Evolutionary conservation across 2,888 invertebrate species (phyloP).

Genomic region (Amblyteles armatorius): DNA sequence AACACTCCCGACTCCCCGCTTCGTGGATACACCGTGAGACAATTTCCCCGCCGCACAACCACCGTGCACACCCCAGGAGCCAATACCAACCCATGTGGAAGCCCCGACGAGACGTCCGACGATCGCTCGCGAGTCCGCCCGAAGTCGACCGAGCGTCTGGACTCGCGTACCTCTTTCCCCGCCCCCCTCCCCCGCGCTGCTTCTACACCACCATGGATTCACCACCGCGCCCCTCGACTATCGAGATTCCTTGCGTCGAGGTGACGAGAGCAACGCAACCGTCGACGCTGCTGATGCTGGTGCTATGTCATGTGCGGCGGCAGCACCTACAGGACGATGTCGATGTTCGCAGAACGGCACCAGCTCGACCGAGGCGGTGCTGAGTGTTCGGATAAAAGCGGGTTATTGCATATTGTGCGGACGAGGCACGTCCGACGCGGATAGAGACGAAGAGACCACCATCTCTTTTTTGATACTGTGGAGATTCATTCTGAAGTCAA

Average conservation of each 20-base stretch:
- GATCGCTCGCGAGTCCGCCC: constrained; percentile 80
- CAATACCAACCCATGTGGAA: constrained; percentile 84
- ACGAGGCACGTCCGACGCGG: background rate
- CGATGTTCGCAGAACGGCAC: constrained; percentile 67
- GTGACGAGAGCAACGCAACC: constrained; percentile 50
- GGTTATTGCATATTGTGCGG: background rate
- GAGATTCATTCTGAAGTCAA: too few species aligned
- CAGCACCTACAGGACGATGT: constrained; percentile 78
- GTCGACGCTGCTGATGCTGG: constrained; percentile 43
- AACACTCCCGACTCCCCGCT: constrained; percentile 61
- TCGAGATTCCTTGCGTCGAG: constrained; percentile 39
- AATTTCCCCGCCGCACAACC: constrained; percentile 79
- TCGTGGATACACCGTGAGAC: constrained; percentile 70
- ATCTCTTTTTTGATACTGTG: too few species aligned
- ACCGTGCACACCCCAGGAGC: constrained; percentile 81
- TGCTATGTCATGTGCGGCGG: constrained; percentile 76
- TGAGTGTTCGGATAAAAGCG: background rate
- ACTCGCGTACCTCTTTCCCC: constrained; percentile 66
- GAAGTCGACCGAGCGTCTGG: constrained; percentile 77
- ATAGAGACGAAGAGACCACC: background rate
- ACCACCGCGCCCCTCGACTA: constrained; percentile 44
- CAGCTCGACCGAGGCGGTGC: constrained; percentile 59
- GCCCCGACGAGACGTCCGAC: constrained; percentile 78
- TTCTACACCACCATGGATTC: constrained; percentile 51
- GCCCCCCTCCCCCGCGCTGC: constrained; percentile 60